Conservation (phyloP, 2,888 invertebrate species). For the Spicauda simplicius region DNA sequence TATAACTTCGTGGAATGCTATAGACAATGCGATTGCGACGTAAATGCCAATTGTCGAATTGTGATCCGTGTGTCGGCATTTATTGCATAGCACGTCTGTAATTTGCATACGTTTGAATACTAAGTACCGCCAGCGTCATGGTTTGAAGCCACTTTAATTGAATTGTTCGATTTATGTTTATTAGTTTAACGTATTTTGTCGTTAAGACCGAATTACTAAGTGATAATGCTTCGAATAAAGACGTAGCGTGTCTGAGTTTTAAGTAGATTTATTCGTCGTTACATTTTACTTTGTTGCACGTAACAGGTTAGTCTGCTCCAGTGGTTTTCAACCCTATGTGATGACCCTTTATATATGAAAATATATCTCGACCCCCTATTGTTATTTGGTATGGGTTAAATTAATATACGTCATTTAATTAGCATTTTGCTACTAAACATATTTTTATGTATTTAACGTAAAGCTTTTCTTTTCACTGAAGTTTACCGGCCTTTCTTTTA, state of each 20-base stretch:
- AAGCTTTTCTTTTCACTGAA: no score
- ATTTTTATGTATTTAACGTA: no score
- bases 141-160: slow-evolving; percentile 80
- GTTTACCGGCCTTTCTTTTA: no score
- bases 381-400: no score
- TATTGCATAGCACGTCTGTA: slow-evolving; percentile 83
- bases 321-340: no score
- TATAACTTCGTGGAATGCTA: slow-evolving; percentile 41
- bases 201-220: slow-evolving; percentile 38
- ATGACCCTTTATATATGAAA: no score
- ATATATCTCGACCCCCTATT: no score
- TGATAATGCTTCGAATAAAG: slow-evolving; percentile 24
- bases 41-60: slow-evolving; percentile 83
- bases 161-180: slow-evolving; percentile 79
- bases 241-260: background rate
- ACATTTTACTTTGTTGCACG: slow-evolving; percentile 33
- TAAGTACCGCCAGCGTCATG: slow-evolving; percentile 75
- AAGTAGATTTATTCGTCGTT: slow-evolving; percentile 14
- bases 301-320: slow-evolving; percentile 44
- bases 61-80: slow-evolving; percentile 83
- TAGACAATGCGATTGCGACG: slow-evolving; percentile 70
- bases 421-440: no score
- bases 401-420: no score
- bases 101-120: slow-evolving; percentile 85
- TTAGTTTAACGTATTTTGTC: slow-evolving; percentile 61